phyloP scores from a whole-genome alignment of 1,140 invertebrate genomes.

The Akabosia matsudoensis region DNA sequence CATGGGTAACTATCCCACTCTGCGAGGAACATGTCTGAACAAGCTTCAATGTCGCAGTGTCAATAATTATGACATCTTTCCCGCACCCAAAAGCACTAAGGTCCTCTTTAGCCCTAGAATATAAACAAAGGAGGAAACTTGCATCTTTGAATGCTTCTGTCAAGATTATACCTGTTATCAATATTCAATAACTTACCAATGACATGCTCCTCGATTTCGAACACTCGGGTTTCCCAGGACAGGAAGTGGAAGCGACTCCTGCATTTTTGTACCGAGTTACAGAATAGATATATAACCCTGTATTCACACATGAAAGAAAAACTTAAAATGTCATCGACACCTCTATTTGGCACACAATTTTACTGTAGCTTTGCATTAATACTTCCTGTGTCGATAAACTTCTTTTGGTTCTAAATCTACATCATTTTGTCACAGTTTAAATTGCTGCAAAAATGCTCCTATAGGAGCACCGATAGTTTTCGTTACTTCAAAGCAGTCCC shows the following conservation, averaged over 20 bases:
- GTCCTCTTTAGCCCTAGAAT: background rate
- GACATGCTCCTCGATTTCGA: background rate
- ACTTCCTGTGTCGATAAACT: no score
- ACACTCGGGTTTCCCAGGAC: background rate
- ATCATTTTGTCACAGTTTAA: no score
- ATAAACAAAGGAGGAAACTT: background rate
- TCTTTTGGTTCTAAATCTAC: no score
- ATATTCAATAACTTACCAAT: conserved; percentile 1
- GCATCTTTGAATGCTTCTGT: background rate
- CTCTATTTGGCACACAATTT: no score
- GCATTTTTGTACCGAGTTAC: no score
- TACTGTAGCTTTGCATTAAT: no score
- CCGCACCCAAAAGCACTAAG: conserved; percentile 18
- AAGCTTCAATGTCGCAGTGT: conserved; percentile 20
- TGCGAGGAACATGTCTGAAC: conserved; percentile 27
- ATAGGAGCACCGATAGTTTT: no score
- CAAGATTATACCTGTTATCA: background rate
- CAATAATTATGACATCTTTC: conserved; percentile 40
- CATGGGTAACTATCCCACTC: conserved; percentile 3
- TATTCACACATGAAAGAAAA: no score
- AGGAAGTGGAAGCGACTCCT: background rate
- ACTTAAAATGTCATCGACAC: no score
- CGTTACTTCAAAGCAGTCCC: no score
- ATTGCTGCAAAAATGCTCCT: no score
- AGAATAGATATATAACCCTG: no score